Percentiles rank a stretch among this genome's conserved stretches.
Evolutionary conservation across 2,113 vertebrate species (phyloP).

Genomic region (Montifringilla adamsi): DNA sequence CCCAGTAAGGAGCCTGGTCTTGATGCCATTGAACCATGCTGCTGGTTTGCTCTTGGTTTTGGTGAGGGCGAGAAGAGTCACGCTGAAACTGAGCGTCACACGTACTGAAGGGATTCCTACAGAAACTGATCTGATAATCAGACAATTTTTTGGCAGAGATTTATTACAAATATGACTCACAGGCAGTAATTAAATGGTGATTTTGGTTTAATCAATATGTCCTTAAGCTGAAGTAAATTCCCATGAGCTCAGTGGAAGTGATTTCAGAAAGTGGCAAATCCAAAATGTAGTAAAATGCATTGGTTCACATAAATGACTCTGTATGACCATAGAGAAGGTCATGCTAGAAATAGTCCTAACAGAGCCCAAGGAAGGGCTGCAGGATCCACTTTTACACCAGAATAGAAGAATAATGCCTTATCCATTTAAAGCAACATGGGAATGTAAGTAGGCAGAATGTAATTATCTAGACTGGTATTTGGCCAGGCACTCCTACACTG

Average conservation of each 20-base stretch:
- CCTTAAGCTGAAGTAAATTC: neutral
- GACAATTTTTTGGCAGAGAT: neutral
- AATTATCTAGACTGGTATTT: slow-evolving; percentile 46
- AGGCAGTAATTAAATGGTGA: neutral
- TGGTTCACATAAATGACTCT: neutral
- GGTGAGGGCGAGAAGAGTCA: neutral
- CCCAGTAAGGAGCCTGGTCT: neutral
- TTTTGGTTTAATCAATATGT: neutral
- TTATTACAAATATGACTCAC: neutral
- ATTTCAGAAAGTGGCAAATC: neutral
- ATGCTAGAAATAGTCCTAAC: slow-evolving; percentile 38
- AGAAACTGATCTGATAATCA: neutral
- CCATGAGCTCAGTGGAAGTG: neutral
- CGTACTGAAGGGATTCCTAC: neutral
- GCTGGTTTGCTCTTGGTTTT: neutral
- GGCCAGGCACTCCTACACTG: slow-evolving; percentile 39
- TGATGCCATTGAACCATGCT: neutral
- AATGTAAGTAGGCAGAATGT: slow-evolving; percentile 62
- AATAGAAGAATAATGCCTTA: slow-evolving; percentile 55
- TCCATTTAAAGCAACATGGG: slow-evolving; percentile 53
- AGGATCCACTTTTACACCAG: slow-evolving; percentile 32
- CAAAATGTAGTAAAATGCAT: neutral
- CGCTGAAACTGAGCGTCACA: accelerated
- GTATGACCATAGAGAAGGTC: slow-evolving; percentile 17
- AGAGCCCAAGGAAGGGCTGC: neutral